phyloP scores from a whole-genome alignment of 2,797 vertebrate species.

The Glyptemys insculpta region DNA sequence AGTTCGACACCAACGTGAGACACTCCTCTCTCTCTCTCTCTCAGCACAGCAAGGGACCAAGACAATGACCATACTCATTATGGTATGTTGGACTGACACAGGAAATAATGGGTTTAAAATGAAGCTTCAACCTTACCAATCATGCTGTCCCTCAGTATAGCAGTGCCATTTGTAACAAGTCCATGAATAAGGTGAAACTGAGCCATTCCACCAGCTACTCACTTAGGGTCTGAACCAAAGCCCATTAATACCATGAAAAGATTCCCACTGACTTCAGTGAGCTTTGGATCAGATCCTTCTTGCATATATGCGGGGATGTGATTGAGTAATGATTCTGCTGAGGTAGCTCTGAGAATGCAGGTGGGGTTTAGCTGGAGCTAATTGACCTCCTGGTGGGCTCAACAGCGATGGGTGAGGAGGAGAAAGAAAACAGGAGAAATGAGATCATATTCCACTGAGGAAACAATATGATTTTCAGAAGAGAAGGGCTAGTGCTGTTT shows the following conservation, averaged over 20 bases:
- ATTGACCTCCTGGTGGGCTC: background rate
- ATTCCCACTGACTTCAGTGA: background rate
- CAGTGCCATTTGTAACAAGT: background rate
- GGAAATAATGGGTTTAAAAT: constrained; percentile 30
- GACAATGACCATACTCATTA: background rate
- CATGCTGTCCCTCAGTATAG: background rate
- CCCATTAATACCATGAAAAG: background rate
- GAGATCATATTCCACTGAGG: background rate
- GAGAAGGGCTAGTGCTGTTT: background rate
- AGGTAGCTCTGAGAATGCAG: background rate
- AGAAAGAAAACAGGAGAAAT: background rate
- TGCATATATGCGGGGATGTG: background rate
- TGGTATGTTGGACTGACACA: background rate
- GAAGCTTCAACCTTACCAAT: constrained; percentile 10
- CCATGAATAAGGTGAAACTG: background rate
- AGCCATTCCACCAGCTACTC: background rate
- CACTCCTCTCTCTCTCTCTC: background rate
- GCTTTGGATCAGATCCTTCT: background rate
- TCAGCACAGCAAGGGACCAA: constrained; percentile 19
- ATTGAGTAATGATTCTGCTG: background rate
- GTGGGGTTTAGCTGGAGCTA: background rate
- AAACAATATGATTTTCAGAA: background rate
- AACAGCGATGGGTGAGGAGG: background rate
- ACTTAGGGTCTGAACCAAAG: background rate
- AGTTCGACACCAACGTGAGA: constrained; percentile 16